Percentiles rank a stretch among this genome's conserved stretches.
These are phyloP conservation scores for Seriola rivoliana DNA, from an alignment of 2,113 vertebrate species.

Conservation along the genomic window DNA sequence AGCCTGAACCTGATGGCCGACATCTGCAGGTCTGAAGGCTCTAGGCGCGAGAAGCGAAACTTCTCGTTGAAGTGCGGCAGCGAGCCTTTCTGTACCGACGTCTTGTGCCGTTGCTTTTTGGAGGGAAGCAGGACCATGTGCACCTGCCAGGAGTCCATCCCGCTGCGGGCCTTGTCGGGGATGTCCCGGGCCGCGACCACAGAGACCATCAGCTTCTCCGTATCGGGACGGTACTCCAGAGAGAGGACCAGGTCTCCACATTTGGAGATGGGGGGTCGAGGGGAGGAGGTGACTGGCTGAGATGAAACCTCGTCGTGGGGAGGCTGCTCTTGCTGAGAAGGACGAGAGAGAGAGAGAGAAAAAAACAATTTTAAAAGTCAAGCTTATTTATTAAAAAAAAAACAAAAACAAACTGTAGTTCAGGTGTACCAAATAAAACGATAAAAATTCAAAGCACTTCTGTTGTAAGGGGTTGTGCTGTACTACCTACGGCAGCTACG, in stretches of 20 bases:
- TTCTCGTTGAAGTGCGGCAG: constrained; percentile 90
- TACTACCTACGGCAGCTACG: too few relatives aligned
- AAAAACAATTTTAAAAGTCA: not conserved
- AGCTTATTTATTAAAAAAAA: not conserved
- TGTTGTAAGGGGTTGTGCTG: too few relatives aligned
- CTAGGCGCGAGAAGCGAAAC: constrained; percentile 90
- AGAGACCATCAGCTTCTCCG: constrained; percentile 89
- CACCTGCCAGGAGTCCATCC: constrained; percentile 93
- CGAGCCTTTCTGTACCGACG: constrained; percentile 88
- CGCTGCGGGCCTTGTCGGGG: constrained; percentile 93
- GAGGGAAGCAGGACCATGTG: constrained; percentile 91
- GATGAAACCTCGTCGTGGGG: constrained; percentile 31
- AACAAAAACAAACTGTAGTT: not conserved
- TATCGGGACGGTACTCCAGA: constrained; percentile 86
- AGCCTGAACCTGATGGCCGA: constrained; percentile 92
- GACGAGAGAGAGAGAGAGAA: too few relatives aligned
- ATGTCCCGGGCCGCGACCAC: constrained; percentile 89
- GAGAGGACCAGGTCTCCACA: constrained; percentile 91
- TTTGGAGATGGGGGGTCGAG: constrained; percentile 87
- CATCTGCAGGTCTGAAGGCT: constrained; percentile 84
- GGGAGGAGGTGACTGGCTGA: constrained; percentile 51
- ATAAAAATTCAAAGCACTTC: too few relatives aligned
- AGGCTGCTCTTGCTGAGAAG: constrained; percentile 80
- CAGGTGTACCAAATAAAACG: too few relatives aligned
- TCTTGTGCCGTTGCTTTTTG: constrained; percentile 94